Base-by-base conservation (phyloP, 2,113 vertebrate genomes). In the Entomyzon cyanotis region DNA sequence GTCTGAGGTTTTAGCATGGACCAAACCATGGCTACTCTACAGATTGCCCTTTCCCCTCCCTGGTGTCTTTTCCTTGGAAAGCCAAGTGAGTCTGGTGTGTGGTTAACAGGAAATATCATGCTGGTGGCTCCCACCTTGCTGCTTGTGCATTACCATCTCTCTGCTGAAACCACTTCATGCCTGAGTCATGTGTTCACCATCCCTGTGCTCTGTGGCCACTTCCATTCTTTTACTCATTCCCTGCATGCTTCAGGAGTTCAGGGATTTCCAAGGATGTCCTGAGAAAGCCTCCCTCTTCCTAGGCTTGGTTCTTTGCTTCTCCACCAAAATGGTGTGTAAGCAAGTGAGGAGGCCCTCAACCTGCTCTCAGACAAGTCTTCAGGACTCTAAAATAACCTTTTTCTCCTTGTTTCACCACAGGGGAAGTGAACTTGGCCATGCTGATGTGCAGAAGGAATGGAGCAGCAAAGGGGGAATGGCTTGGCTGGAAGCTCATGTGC, bases 51-150 rank as follows among this genome's bases (percentile, higher is more conserved):
- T 89, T 70, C 49, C 18, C 46, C 46, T 85, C 19, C 35, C 18
- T 13, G 31, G 14, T 62, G 5, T 27, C 67, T 87, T 84, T 49
- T 92, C 56, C 52, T 55, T 69, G 70, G 55, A 70, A 94, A 93
- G 67, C 59, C 0, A 6, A 69, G 31, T 0, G 1, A 92, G 62
- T 27, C 30, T 50, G 79, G 50, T 59, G 65, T 30, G 69, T 63
- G 89, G n/a, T 65, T 83, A 69, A n/a, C 39, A 91, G 42, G 46
- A 83, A 82, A 83, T 19, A 27, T 65, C 47, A n/a, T 80, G 67
- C 83, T 88, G 35, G 42, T 74, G 86, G 70, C 39, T 94, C 67
- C 23, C 70, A 59, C 80, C 83, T 93, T 90, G 90, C 42, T 83
- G 63, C 55, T 44, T 23, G 21, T 67, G 63, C 67, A 23, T 76